phyloP scores from a whole-genome alignment of 2,113 vertebrate genomes.

The Calidris pygmaea region DNA sequence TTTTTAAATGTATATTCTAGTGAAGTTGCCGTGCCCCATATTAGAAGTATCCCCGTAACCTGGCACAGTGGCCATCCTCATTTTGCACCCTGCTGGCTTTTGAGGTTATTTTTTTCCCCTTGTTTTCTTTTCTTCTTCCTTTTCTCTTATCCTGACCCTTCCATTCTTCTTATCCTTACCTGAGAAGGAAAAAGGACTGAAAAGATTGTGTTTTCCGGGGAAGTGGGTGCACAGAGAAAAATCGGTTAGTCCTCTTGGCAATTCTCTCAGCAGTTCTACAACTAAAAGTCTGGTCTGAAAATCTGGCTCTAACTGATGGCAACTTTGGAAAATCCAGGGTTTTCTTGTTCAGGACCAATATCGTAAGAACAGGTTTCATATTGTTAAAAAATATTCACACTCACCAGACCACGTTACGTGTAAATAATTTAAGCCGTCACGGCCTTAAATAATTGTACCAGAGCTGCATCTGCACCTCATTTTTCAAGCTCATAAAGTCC shows the following conservation, averaged over 20 bases:
- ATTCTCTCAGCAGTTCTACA: background rate
- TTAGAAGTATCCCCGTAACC: background rate
- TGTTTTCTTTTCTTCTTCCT: background rate
- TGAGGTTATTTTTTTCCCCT: background rate
- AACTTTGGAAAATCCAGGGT: background rate
- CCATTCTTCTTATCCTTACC: background rate
- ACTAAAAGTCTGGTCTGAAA: background rate
- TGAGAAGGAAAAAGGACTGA: background rate
- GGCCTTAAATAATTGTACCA: background rate
- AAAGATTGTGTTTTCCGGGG: background rate
- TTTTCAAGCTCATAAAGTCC: background rate
- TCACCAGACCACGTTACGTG: background rate
- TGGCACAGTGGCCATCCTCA: background rate
- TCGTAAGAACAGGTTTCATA: background rate
- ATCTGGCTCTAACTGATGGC: background rate
- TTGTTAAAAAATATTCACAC: background rate
- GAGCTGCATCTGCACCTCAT: background rate
- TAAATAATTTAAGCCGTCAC: background rate
- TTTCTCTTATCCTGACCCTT: background rate
- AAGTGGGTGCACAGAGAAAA: background rate
- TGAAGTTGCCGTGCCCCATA: background rate
- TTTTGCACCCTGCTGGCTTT: background rate
- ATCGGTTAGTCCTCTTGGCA: background rate
- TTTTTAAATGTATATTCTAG: background rate
- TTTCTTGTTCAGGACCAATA: background rate